Evolutionary conservation across 1,140 invertebrate genomes (phyloP), one percentile per base, ranked within the genome.

Genomic region (Mercenaria mercenaria): DNA sequence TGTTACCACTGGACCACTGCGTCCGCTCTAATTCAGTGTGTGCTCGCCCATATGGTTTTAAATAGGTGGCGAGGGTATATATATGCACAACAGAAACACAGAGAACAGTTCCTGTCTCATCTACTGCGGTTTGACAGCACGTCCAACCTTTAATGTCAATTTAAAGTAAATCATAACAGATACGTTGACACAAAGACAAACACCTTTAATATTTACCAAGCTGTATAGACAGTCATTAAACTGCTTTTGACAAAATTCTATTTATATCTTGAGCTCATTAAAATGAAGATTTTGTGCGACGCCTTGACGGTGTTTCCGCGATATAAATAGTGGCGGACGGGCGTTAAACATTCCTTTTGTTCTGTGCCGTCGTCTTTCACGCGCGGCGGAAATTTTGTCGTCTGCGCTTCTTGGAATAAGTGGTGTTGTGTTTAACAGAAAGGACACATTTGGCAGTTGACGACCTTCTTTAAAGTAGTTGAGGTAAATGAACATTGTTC

Each of bases 401-500:
- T 37, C 61, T 72, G 67, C 67, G 32, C 20, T 29, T 72, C 67
- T 72, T 72, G 67, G 67, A 39, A 72, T 72, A 72, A 37, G 29
- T 39, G n/a, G 10, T 37, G n/a, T 26, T 32, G 61, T 67, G 61
- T 34, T 29, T 23, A 59, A 23, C 23, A 59, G 4, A 64, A 23
- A n/a, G 23, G n/a, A 18, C 43, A 47, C 8, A 47, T 10, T 47
- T n/a, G 52, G 4, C 15, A 56, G 52, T 15, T 15, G 52, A 15
- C 52, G 23, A 56, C 20, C 52, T 56, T 56, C 23, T 8, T 56
- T n/a, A 20, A n/a, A 56, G 52, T 4, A 23, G 13, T 56, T 23
- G 23, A 56, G 52, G 52, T 56, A 56, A 56, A 56, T 3, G 4
- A 23, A 47, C 43, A 15, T 47, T 47, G 15, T n/a, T n/a, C n/a